Base-by-base conservation (phyloP, 1,140 invertebrate species). In the Neodiprion pinetum region DNA sequence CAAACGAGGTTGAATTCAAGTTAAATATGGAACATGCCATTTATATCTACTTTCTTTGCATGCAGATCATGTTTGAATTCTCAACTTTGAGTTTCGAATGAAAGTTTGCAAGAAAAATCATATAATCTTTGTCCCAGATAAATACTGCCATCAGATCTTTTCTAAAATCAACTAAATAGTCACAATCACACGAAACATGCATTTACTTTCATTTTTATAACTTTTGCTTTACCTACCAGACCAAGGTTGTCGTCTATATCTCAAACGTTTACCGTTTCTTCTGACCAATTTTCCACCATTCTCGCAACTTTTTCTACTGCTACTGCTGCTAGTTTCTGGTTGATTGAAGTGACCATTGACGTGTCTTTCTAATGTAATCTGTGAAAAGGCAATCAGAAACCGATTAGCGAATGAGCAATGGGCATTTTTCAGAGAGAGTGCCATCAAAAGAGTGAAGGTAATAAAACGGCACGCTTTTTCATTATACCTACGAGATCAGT, bases 311-410 rank as follows among this genome's bases (percentile, higher is more conserved):
- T 93, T 93, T 84, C 92, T 94, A 1, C 88, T 84, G 67, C 82
- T 90, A 73, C 86, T 90, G 72, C 89, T 91, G 80, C 93, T 92
- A 69, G 90, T 91, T 76, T 90, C 89, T 68, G 89, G 87, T 71
- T 90, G 90, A 86, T 91, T 94, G 87, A 98, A 98, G 85, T 99
- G 97, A 80, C 94, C 92, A 88, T 99, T 98, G 11, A 98, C 96
- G 82, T 99, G 97, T 79, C 96, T 92, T 84, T 98, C 95, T 73
- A 98, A 88, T 68, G 95, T 92, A 77, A 92, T 91, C 95, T 97
- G 88, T 7, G 91, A 91, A 80, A 47, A 69, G 53, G 10, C 4
- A 65, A 81, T 77, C 23, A 50, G 8, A n/a, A 76, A 49, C 67
- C 14, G 61, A 82, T 78, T 82, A 70, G 67, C 65, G 53, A 12